Base-by-base conservation (phyloP, 37 sponge, comb jelly and placozoan species). In the Ephydatia muelleri region DNA sequence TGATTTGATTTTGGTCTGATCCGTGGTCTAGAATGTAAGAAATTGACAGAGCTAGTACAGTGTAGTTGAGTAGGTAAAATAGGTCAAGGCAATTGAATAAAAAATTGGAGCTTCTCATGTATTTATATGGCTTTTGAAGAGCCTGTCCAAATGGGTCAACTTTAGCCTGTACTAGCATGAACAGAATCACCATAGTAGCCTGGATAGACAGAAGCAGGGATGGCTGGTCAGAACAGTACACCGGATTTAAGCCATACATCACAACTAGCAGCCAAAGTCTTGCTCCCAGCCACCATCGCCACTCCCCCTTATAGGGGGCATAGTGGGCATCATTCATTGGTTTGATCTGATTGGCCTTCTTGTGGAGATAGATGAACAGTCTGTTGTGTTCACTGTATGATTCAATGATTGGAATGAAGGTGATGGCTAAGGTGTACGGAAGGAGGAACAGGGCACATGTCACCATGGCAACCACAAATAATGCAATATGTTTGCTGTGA, bases 261-360 rank as follows among this genome's bases (percentile, higher is more conserved):
- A 5, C 31, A 14, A 65, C 37, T 28, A 80, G 57, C 5, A 64
- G 67, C 65, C 67, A 80, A 28, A 80, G 68, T 5, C 81, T 26
- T 33, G 65, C 13, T 80, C 67, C 81, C 57, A 80, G 65, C 81
- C 81, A 80, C 32, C 22, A 65, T 27, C 81, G 81, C 29, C 30
- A 80, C 35, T 80, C 5, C 67, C 31, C 68, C 31, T 80, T 80
- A 65, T 80, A 80, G 33, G 81, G 81, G 57, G 65, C 81, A 67
- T 32, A 80, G 65, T 65, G 36, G 64, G 67, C 65, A 29, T 80
- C 81, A 26, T 65, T 19, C 25, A 80, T 28, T 23, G 81, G 81
- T 29, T 32, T 30, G 35, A 80, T 65, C 22, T 80, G 31, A 29
- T 65, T 80, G 23, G 65, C 35, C 30, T 26, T 33, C 31, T 80